Conservation (phyloP, 2,888 invertebrate species). For the Xylota sylvarum region DNA sequence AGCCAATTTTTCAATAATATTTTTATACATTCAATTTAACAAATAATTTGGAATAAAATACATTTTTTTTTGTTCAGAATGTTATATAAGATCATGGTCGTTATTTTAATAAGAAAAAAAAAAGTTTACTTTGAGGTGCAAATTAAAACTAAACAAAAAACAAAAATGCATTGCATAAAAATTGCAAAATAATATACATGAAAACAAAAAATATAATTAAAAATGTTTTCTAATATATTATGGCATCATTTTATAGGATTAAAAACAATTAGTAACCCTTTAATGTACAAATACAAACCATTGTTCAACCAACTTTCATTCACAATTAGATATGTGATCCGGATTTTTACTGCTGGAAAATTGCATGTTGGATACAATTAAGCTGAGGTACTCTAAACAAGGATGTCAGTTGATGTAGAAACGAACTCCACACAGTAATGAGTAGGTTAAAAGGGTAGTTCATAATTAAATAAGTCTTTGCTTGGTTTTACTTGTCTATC, state of each 20-base stretch:
- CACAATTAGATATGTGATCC: no score
- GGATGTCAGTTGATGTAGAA: no score
- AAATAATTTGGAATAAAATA: slow-evolving; percentile 43
- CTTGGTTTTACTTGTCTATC: no score
- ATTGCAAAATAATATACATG: slow-evolving; percentile 32
- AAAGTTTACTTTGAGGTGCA: slow-evolving; percentile 49
- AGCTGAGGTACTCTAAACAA: no score
- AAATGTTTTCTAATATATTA: background rate
- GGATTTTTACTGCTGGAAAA: no score
- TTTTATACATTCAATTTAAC: slow-evolving; percentile 7
- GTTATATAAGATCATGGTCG: slow-evolving; percentile 70
- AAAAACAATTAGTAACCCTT: no score
- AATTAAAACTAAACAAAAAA: slow-evolving; percentile 37
- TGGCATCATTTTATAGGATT: slow-evolving; percentile 27
- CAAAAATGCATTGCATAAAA: slow-evolving; percentile 32
- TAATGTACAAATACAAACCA: no score
- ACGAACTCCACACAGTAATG: no score
- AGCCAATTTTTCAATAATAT: slow-evolving; percentile 60
- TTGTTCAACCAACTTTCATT: no score
- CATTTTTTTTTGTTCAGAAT: slow-evolving; percentile 7
- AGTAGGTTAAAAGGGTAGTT: no score
- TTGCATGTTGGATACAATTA: no score
- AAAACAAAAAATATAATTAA: slow-evolving; percentile 1
- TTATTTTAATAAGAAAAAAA: slow-evolving; percentile 30
- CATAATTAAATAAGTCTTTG: no score